Evolutionary conservation across 2,888 invertebrate species (phyloP).

Genomic region (Sinopyrophorus schimmeli): DNA sequence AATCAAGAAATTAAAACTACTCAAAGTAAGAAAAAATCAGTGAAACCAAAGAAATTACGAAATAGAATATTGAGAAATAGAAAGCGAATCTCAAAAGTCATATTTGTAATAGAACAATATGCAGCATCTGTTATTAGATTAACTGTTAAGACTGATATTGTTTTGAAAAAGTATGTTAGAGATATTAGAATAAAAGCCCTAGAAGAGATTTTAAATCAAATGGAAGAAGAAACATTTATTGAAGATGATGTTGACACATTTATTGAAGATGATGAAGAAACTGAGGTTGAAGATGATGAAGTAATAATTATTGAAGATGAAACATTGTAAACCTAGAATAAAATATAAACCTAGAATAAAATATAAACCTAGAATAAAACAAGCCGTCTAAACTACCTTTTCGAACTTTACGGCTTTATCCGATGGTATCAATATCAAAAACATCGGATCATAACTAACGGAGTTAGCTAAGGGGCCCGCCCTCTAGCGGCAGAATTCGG

Average conservation of each 20-base stretch:
- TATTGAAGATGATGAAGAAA: too few species aligned
- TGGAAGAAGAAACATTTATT: constrained; percentile 12
- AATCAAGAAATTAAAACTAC: constrained; percentile 43
- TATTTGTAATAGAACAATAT: constrained; percentile 68
- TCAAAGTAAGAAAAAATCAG: constrained; percentile 45
- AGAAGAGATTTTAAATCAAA: constrained; percentile 29
- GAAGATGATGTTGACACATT: constrained; percentile 26
- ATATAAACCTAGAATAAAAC: too few species aligned
- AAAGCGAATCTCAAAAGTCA: constrained; percentile 65
- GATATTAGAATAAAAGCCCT: constrained; percentile 64
- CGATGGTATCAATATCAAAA: too few species aligned
- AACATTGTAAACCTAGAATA: too few species aligned
- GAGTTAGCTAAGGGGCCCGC: too few species aligned
- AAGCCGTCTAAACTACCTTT: too few species aligned
- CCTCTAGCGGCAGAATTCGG: too few species aligned
- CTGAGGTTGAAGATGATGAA: too few species aligned
- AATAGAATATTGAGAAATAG: constrained; percentile 64
- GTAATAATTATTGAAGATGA: too few species aligned
- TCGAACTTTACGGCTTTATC: too few species aligned
- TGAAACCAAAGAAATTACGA: constrained; percentile 46
- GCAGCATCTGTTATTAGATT: constrained; percentile 62
- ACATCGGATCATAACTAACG: too few species aligned
- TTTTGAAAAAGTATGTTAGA: constrained; percentile 60
- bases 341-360: too few species aligned
- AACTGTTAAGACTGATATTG: constrained; percentile 64